Base-by-base conservation (phyloP, 35 echinoderm and acorn worm species). In the Strongylocentrotus purpuratus region DNA sequence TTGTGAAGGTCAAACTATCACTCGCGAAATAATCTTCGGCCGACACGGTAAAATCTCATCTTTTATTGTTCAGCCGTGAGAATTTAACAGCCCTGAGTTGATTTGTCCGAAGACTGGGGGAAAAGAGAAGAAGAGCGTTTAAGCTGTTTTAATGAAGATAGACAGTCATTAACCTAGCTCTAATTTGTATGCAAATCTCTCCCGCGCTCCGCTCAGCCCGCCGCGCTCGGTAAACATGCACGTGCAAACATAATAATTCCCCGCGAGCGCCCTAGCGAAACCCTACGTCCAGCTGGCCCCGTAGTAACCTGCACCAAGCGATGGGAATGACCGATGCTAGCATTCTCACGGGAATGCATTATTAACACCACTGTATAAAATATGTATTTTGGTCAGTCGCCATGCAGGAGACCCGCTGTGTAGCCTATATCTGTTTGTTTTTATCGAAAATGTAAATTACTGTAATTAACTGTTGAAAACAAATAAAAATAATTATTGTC, bases 21-120 rank as follows among this genome's bases (percentile, higher is more conserved):
- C 7, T 78, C 18, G 65, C 2, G 65, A 7, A n/a, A n/a, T 28
- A 28, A 78, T 28, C 65, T n/a, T 55, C 11, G 50, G 50, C 50
- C 50, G 15, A 55, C 50, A 55, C 50, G 10, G 15, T 13, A 9
- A 55, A 55, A n/a, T 78, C 65, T 78, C 65, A 78, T 78, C 65
- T 78, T 78, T 78, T 78, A 78, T 78, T 78, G 65, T 78, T n/a
- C 65, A 78, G 20, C 22, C 65, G 65, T 78, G 65, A 78, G 65
- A 78, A 78, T 78, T 78, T 28, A 78, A 78, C 65, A 78, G 7
- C 28, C 22, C 65, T 78, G 28, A 28, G n/a, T 78, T 78, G 65
- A 78, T n/a, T n/a, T n/a, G 20, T 78, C 65, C 7, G 65, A 78
- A 28, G 65, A 28, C 65, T 78, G 20, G 22, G 28, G 65, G 7